Base-by-base conservation (phyloP, 2,113 vertebrate species). In the Thinocorus orbignyianus region DNA sequence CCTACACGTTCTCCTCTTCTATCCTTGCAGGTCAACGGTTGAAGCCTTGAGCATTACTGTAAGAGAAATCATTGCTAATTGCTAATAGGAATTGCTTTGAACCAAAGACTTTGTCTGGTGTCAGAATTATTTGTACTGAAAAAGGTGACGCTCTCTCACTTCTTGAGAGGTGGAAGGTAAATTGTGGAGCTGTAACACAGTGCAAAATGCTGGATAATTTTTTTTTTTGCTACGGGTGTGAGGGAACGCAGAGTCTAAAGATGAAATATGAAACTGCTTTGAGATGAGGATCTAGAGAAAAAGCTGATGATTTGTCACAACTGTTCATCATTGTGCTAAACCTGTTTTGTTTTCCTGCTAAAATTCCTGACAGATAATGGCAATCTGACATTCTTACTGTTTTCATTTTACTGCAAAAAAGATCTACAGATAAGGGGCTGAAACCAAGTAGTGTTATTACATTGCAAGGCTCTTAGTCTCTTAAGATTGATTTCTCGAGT, bases 221-320 rank as follows among this genome's bases (percentile, higher is more conserved):
- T 80, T 94, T 94, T 93, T 80, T 94, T 94, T 93, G 19, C 69
- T 86, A 94, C 68, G 14, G 51, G 16, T 86, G 66, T 94, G 71
- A 92, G 61, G 91, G 65, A 94, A 92, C 61, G 48, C 69, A 79
- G 85, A 88, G 62, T 95, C 66, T 92, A 46, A 92, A 95, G 86
- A 96, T 88, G 84, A 97, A 97, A 95, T 95, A 90, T 80, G 95
- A 96, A 96, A 95, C 86, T 96, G 80, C 89, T 93, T 95, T 95
- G 89, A 96, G 92, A 94, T 92, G 69, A 88, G 70, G 85, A 92
- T 96, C 79, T 88, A 79, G 74, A 94, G 94, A 92, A 86, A 95
- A 93, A 90, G 89, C 71, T 96, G 93, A 96, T 92, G 91, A 97
- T 92, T 73, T 95, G 85, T 95, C 88, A 96, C 95, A 94, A 76